Base-by-base conservation (phyloP, 2,113 vertebrate species). In the Neolamprologus toae region DNA sequence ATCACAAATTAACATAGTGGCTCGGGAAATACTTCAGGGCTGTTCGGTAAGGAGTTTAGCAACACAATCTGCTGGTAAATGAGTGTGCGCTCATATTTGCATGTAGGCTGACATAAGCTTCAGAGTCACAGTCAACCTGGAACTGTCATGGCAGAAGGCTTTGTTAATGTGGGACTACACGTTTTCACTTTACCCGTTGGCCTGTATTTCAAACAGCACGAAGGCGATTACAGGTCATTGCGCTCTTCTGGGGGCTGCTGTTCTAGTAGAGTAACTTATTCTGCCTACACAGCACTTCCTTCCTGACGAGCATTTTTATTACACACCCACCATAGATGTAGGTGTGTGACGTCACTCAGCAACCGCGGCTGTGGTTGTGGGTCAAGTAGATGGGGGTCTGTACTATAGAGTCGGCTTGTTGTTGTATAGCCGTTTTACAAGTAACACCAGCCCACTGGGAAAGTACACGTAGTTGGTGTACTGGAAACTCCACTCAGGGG, bases 401-500 rank as follows among this genome's bases (percentile, higher is more conserved):
- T 16, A 21, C 19, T 66, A 42, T 6, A 19, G 2, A 14, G 47
- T 14, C 13, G 6, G 28, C 19, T 14, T 21, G 10, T 5, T 23
- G 14, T 7, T 49, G 9, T 4, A 8, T 2, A 81, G 33, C n/a
- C 5, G 11, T 40, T 8, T 31, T 79, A 21, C 71, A 57, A 54
- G 26, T 35, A 61, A 73, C 6, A 9, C 37, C 93, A 76, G 80
- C 93, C 94, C 90, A 94, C 94, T 73, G 3, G 95, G 94, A 95
- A 95, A 96, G 94, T 94, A 92, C 94, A 33, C 54, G 3, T 23
- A 80, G 5, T 26, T 35, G 23, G 33, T 90, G 86, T 61, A 68
- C 84, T 19, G 88, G 92, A 94, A 94, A 55, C 94, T 94, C 93
- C 94, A 93, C 88, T 63, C 85, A 89, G 37, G 37, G 84, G 90